These are phyloP conservation scores for Stenichneumon culpator DNA, from an alignment of 2,888 invertebrate species.

Conservation along the genomic window DNA sequence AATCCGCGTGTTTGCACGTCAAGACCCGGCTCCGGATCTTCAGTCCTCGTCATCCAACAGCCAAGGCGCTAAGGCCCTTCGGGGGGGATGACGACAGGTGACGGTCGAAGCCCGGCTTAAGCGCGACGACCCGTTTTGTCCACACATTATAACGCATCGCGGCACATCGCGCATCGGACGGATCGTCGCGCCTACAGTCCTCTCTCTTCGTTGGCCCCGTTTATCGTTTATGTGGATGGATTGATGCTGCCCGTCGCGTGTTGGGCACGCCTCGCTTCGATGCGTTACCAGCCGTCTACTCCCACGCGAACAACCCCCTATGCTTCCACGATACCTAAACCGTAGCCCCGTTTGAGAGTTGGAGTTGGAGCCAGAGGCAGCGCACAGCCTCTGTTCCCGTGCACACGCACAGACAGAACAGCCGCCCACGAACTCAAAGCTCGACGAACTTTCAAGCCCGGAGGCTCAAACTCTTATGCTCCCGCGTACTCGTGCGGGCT, in stretches of 20 bases:
- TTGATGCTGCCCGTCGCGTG: conserved; percentile 84
- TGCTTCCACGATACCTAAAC: conserved; percentile 69
- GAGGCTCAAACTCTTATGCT: conserved; percentile 59
- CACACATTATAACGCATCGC: conserved; percentile 75
- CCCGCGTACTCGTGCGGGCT: conserved; percentile 14
- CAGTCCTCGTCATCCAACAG: conserved; percentile 30
- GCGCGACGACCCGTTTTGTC: conserved; percentile 82
- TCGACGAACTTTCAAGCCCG: conserved; percentile 63
- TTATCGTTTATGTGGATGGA: conserved; percentile 84
- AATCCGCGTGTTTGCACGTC: conserved; percentile 6
- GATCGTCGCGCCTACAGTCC: conserved; percentile 59
- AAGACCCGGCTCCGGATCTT: conserved; percentile 15
- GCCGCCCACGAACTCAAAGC: neutral
- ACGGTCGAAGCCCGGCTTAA: conserved; percentile 82
- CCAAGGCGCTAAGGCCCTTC: conserved; percentile 42
- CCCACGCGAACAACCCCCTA: conserved; percentile 82
- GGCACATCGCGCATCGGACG: conserved; percentile 65
- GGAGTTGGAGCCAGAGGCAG: conserved; percentile 71
- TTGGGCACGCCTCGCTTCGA: conserved; percentile 83
- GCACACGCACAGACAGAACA: conserved; percentile 29
- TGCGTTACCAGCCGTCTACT: conserved; percentile 85
- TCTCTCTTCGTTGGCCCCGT: conserved; percentile 71
- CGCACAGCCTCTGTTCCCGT: conserved; percentile 30
- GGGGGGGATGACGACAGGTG: conserved; percentile 78
- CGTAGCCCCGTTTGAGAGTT: conserved; percentile 78